Conservation (phyloP, 2,888 invertebrate species). For the Urechis unicinctus region DNA sequence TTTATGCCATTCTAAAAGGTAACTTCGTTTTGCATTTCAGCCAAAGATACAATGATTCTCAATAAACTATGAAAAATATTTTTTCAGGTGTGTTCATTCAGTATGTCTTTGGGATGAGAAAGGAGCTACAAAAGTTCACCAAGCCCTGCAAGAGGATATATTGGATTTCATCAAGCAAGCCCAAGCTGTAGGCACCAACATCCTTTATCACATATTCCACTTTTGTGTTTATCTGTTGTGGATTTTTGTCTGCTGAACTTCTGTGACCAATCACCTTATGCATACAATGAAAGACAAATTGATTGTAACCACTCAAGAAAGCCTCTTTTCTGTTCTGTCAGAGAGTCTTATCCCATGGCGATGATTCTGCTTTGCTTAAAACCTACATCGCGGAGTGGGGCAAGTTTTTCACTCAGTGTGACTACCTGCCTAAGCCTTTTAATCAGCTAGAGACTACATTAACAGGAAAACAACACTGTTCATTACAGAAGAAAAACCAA, state of each 20-base stretch:
- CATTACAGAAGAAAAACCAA: conserved; percentile 57
- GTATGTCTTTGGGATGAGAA: conserved; percentile 97
- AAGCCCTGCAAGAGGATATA: conserved; percentile 85
- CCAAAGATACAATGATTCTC: too few species aligned
- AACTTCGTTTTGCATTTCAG: too few species aligned
- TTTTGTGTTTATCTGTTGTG: not conserved
- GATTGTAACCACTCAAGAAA: too few species aligned
- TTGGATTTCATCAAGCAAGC: conserved; percentile 90
- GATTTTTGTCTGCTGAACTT: not conserved
- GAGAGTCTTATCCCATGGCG: conserved; percentile 81
- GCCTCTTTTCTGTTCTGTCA: conserved; percentile 25
- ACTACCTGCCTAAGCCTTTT: conserved; percentile 93
- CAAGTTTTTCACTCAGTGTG: conserved; percentile 95
- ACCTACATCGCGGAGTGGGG: conserved; percentile 98
- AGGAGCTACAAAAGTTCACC: conserved; percentile 79
- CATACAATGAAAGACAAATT: too few species aligned
- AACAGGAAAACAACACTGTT: conserved; percentile 62
- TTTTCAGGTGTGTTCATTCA: conserved; percentile 71
- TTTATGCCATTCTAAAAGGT: too few species aligned
- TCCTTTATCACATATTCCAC: not conserved
- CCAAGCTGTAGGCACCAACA: conserved; percentile 59
- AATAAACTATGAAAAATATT: too few species aligned
- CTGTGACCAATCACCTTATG: not conserved
- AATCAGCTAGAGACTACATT: conserved; percentile 82
- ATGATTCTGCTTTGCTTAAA: conserved; percentile 89